These are phyloP conservation scores for Minunthozetes semirufus DNA, from an alignment of 2,888 invertebrate species.

Conservation along the genomic window DNA sequence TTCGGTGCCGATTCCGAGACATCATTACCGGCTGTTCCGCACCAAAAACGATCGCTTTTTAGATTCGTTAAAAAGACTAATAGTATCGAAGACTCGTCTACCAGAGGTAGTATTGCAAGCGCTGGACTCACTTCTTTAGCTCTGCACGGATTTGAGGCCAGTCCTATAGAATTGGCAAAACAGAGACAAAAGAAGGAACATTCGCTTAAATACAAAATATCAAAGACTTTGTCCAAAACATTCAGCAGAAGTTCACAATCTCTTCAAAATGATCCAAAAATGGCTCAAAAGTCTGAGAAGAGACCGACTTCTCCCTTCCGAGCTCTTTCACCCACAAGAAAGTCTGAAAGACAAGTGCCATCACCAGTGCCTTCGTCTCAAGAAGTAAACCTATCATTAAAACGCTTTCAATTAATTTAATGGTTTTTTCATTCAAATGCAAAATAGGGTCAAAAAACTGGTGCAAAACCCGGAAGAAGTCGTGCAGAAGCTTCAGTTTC, in stretches of 20 bases:
- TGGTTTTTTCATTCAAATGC: not conserved
- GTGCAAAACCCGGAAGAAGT: not conserved
- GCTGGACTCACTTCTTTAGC: conserved; percentile 23
- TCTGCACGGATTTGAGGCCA: conserved; percentile 33
- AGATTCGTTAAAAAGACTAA: conserved; percentile 73
- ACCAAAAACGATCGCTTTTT: conserved; percentile 47
- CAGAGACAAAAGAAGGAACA: conserved; percentile 41
- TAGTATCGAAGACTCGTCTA: conserved; percentile 62
- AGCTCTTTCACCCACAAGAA: not conserved
- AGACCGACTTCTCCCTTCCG: conserved; percentile 15
- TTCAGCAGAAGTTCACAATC: conserved; percentile 40
- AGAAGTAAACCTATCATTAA: conserved; percentile 13
- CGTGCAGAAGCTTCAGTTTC: not conserved
- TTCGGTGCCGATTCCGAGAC: conserved; percentile 37
- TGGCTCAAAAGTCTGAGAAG: not conserved
- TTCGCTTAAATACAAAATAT: conserved; percentile 43
- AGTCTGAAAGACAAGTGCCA: not conserved
- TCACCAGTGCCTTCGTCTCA: conserved; percentile 17
- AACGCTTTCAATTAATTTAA: not conserved
- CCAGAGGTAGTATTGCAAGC: conserved; percentile 40
- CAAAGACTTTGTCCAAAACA: conserved; percentile 43
- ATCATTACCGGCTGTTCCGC: conserved; percentile 57
- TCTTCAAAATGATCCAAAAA: not conserved
- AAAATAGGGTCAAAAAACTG: conserved; percentile 5
- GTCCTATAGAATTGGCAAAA: conserved; percentile 36